Conservation (phyloP, 2,797 vertebrate species). For the Phoebastria nigripes region DNA sequence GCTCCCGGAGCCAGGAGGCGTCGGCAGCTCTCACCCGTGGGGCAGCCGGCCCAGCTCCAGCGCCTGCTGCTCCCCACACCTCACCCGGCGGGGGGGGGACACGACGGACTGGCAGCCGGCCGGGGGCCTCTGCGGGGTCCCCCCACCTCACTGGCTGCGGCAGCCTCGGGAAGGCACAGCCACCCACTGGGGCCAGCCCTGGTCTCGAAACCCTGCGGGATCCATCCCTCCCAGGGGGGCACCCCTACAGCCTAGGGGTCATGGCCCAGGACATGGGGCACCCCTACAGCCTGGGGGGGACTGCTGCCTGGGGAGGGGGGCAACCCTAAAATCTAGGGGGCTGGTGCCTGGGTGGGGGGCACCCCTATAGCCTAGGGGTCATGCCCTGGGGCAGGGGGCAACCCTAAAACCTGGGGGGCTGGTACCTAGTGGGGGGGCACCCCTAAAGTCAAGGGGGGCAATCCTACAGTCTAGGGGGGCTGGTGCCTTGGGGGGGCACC, state of each 20-base stretch:
- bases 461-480: background rate
- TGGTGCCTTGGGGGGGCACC: background rate
- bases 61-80: background rate
- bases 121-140: background rate
- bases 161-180: background rate
- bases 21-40: background rate
- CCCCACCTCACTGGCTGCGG: background rate
- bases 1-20: background rate
- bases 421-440: background rate
- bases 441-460: background rate
- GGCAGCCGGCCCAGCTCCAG: conserved; percentile 3
- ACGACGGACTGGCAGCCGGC: background rate
- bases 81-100: background rate
- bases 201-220: background rate
- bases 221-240: background rate
- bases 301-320: too few relatives aligned
- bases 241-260: background rate
- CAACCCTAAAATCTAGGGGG: background rate
- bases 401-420: background rate
- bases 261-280: too few relatives aligned
- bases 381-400: background rate
- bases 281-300: background rate
- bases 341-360: background rate
- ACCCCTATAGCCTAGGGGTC: background rate
- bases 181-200: background rate